A percentile compares a stretch with the other conserved stretches of the same genome.
These are phyloP conservation scores for Sebastes hopkinsi DNA, from an alignment of 2,797 vertebrate species.

Conservation along the genomic window DNA sequence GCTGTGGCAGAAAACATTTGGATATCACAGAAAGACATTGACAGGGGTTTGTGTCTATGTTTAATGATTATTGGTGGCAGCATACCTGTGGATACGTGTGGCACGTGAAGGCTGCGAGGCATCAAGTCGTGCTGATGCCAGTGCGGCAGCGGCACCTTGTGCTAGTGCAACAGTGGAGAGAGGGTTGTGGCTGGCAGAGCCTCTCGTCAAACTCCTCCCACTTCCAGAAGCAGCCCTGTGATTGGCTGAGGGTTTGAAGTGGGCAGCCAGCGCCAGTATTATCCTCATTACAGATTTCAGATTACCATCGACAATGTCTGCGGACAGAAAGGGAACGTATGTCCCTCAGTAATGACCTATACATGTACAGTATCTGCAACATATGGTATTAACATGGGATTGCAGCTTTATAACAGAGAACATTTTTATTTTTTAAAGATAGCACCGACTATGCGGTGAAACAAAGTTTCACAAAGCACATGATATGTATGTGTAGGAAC, in stretches of 20 bases:
- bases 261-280: slow-evolving; percentile 95
- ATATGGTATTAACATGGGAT: not conserved
- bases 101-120: slow-evolving; percentile 84
- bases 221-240: slow-evolving; percentile 67
- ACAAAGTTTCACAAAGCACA: not conserved
- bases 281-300: slow-evolving; percentile 96
- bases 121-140: slow-evolving; percentile 89
- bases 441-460: not conserved
- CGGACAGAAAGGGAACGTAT: slow-evolving; percentile 12
- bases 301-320: slow-evolving; percentile 97
- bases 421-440: not conserved
- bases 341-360: not conserved
- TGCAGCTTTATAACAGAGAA: not conserved
- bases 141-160: slow-evolving; percentile 88
- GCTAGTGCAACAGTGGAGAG: slow-evolving; percentile 90
- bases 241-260: slow-evolving; percentile 91
- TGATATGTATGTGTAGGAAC: not conserved
- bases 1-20: not conserved
- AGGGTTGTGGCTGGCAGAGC: slow-evolving; percentile 82
- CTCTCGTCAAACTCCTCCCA: slow-evolving; percentile 64
- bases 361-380: not conserved
- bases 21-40: not conserved
- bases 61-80: not conserved
- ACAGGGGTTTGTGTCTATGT: not conserved
- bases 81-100: slow-evolving; percentile 82